Evolutionary conservation across 2,888 invertebrate species (phyloP).

Genomic region (Drosophila emarginata): DNA sequence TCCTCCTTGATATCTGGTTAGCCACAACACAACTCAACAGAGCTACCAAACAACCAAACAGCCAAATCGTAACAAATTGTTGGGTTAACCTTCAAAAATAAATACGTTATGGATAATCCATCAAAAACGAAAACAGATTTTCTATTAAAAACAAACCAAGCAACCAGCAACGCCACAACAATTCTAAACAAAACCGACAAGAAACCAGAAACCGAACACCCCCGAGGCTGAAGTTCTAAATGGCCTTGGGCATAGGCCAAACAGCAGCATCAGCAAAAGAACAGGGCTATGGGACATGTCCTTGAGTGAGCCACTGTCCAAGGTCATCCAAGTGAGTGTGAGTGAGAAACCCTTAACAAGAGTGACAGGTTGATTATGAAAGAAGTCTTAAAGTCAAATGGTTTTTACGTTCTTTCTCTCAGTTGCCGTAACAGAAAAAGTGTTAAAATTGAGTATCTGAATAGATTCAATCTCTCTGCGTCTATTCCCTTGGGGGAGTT

Average conservation of each 20-base stretch:
- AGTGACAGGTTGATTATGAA: constrained; percentile 55
- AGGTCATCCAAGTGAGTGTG: constrained; percentile 31
- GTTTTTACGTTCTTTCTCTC: constrained; percentile 11
- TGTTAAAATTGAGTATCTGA: neutral
- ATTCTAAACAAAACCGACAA: constrained; percentile 42
- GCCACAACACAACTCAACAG: constrained; percentile 46
- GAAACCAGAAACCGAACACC: constrained; percentile 40
- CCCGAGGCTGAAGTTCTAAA: constrained; percentile 46
- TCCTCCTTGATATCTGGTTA: constrained; percentile 57
- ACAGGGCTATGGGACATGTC: constrained; percentile 20
- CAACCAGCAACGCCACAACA: constrained; percentile 62
- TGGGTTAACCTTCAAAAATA: constrained; percentile 37
- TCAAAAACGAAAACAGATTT: constrained; percentile 46
- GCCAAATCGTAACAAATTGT: constrained; percentile 61
- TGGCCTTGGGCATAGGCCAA: constrained; percentile 24
- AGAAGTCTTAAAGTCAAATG: constrained; percentile 64
- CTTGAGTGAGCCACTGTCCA: constrained; percentile 26
- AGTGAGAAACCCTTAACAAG: neutral
- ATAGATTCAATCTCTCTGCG: neutral
- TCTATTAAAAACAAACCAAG: constrained; percentile 5
- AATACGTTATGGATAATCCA: constrained; percentile 54
- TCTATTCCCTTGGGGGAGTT: constrained; percentile 23
- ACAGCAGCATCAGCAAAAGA: neutral
- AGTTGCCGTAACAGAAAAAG: neutral
- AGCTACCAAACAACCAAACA: neutral